A percentile compares a stretch with the other conserved stretches of the same genome.
Conservation (phyloP, 2,797 vertebrate genomes). For the Cossypha niveicapilla region DNA sequence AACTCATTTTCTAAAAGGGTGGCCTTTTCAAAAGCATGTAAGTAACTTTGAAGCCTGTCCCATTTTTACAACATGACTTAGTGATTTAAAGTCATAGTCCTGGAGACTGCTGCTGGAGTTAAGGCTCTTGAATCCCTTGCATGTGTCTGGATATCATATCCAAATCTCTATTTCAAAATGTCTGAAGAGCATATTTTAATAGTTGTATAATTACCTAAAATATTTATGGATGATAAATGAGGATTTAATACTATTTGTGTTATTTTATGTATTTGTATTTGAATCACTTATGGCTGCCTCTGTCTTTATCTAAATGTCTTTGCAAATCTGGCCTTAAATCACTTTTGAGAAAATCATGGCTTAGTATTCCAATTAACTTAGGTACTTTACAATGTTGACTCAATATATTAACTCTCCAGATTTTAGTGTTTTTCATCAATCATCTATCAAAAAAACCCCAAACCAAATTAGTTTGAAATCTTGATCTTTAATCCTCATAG, state of each 20-base stretch:
- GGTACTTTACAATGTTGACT: neutral
- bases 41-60: neutral
- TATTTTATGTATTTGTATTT: neutral
- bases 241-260: neutral
- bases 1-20: neutral
- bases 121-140: neutral
- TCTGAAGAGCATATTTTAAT: neutral
- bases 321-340: neutral
- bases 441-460: neutral
- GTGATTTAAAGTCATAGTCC: neutral
- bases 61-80: neutral
- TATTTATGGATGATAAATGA: neutral
- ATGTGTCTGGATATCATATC: neutral
- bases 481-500: neutral
- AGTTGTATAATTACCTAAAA: neutral
- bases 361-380: neutral
- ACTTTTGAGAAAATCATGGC: neutral
- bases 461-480: neutral
- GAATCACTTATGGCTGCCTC: neutral
- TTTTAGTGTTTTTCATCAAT: conserved; percentile 2
- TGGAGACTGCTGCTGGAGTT: neutral
- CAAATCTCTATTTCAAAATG: neutral
- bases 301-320: neutral
- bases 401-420: neutral
- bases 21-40: neutral